Percentiles rank a stretch among this genome's conserved stretches.
Evolutionary conservation across 2,113 vertebrate species (phyloP).

Genomic region (Pterocles orientalis): DNA sequence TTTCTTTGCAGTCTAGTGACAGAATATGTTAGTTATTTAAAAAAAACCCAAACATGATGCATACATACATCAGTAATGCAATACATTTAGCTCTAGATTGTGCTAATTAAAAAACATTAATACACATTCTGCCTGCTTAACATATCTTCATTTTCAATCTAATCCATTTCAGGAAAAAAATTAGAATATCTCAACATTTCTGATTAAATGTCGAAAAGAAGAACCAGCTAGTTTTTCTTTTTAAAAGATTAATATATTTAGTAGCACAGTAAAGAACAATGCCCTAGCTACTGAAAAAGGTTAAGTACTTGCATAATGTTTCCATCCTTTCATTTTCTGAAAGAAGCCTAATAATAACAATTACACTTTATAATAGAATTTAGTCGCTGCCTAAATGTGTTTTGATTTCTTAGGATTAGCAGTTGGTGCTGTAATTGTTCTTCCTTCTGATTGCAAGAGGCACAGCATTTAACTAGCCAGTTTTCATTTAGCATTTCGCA

Average conservation of each 20-base stretch:
- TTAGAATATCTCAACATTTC: not conserved
- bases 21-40: not conserved
- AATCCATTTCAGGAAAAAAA: not conserved
- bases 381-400: constrained; percentile 61
- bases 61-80: not conserved
- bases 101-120: not conserved
- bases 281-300: constrained; percentile 7
- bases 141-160: not conserved
- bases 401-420: constrained; percentile 68
- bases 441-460: constrained; percentile 47
- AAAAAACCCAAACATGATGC: not conserved
- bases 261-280: constrained; percentile 21
- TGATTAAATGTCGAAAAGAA: constrained; percentile 32
- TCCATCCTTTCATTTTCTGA: constrained; percentile 47
- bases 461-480: not conserved
- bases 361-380: constrained; percentile 63
- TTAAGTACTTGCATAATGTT: constrained; percentile 9
- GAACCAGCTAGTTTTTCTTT: not conserved
- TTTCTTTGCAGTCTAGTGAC: not conserved
- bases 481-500: constrained; percentile 1
- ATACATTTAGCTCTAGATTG: not conserved
- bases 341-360: constrained; percentile 62
- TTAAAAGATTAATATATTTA: constrained; percentile 13
- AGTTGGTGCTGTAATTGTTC: constrained; percentile 35
- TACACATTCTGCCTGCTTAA: not conserved